Evolutionary conservation across 1,140 invertebrate species (phyloP), one percentile per base, ranked within the genome.

Genomic region (Phymorhynchus buccinoides): DNA sequence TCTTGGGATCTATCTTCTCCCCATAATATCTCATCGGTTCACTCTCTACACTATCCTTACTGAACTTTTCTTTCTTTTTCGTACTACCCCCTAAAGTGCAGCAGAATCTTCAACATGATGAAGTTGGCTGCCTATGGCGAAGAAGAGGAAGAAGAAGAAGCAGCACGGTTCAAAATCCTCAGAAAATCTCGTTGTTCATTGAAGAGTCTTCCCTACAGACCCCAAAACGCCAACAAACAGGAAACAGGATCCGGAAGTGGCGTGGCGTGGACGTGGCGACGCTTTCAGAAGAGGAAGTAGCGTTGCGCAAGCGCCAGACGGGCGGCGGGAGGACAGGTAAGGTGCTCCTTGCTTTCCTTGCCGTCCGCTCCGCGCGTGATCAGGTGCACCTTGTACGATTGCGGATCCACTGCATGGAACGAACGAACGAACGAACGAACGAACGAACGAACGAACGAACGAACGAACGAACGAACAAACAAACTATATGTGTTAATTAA

Each of bases 301-400:
- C 91, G 86, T 84, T 92, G 91, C 9, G 91, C 90, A 4, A 92
- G 88, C 2, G 91, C 86, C 1, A 92, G 85, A 80, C 89, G 84
- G 16, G 84, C 81, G 9, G 91, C 87, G 0, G 91, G 89, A 35
- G 90, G 90, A 84, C 91, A 92, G 1, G 88, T 90, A 9, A 92
- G 68, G 80, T 87, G 87, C 84, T 89, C 87, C 30, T 80, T 84
- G 32, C 88, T 84, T n/a, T 88, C 85, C 12, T 87, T 86, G 3
- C 85, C 88, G 3, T 90, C 85, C 1, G 88, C 68, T 22, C 84
- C 77, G 3, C 39, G 37, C 27, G 89, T 87, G 18, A 52, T 35
- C 0, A 91, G 86, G 37, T 86, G 87, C 0, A 93, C 92, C 79
- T 90, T 89, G 87, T 93, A 93, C 0, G 90, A 90, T 56, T 90